Evolutionary conservation across 2,113 vertebrate species (phyloP), one percentile per base, ranked within the genome.

Genomic region (Poecilia latipinna): DNA sequence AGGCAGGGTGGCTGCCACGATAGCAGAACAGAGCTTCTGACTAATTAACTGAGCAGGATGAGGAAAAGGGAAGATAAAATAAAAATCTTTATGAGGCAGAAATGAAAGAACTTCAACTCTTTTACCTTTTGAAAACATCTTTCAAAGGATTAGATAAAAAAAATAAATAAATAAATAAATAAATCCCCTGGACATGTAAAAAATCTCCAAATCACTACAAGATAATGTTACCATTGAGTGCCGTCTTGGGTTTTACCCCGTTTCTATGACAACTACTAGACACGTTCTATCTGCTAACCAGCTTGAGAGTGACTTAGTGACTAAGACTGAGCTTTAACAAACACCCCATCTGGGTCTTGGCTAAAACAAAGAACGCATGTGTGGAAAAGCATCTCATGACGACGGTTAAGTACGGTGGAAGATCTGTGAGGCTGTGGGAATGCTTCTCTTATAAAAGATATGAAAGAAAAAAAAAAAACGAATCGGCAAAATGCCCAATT

Each of bases 11-110:
- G 71, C 72, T 67, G 62, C 79, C 48, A 73, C 71, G 70, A 74
- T 15, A 42, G 65, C n/a, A 29, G 74, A 77, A 75, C 71, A 61
- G 66, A 76, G 37, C 29, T 66, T 61, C 22, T 33, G 70, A 86
- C 65, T 70, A 64, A 57, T 74, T 77, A 78, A 77, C 60, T 68
- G 64, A 75, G 70, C 54, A 77, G 8, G 39, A 81, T 68, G 64
- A 75, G 73, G 44, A 77, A 6, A 31, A 81, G 79, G 22, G 8
- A 82, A 73, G 33, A 64, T 26, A n/a, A 28, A 80, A 80, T 28
- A 72, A 32, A 32, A 64, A 35, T 19, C 44, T 19, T 19, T 7
- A 48, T 48, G 44, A 48, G 7, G 44, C 5, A 22, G 54, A 24
- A n/a, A 26, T 79, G 68, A 64, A 68, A 84, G 44, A 61, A 22